These are phyloP conservation scores for Danaus melanippus DNA, from an alignment of 1,140 invertebrate species.

Conservation along the genomic window DNA sequence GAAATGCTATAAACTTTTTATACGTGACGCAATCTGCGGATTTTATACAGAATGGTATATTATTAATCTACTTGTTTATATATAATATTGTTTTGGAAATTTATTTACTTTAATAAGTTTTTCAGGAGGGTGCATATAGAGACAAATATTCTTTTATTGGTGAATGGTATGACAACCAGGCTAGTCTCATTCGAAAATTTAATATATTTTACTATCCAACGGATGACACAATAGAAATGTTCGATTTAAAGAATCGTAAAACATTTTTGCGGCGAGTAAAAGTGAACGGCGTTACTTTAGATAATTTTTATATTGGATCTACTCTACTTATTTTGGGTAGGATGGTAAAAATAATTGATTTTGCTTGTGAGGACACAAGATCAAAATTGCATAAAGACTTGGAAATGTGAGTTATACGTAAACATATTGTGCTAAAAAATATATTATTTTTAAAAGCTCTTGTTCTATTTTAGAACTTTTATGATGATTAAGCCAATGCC, in stretches of 20 bases:
- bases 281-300: slow-evolving; percentile 77
- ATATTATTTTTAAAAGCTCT: neutral
- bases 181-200: slow-evolving; percentile 80
- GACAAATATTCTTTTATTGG: slow-evolving; percentile 77
- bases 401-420: slow-evolving; percentile 71
- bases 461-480: slow-evolving; percentile 77
- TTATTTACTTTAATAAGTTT: slow-evolving; percentile 6
- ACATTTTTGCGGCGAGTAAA: slow-evolving; percentile 83
- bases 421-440: too few relatives aligned
- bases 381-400: slow-evolving; percentile 74
- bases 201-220: slow-evolving; percentile 81
- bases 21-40: too few relatives aligned
- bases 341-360: slow-evolving; percentile 84
- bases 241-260: slow-evolving; percentile 81
- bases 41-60: too few relatives aligned
- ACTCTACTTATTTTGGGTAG: slow-evolving; percentile 84
- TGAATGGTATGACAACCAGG: slow-evolving; percentile 88
- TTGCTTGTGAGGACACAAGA: slow-evolving; percentile 80
- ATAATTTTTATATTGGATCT: slow-evolving; percentile 84
- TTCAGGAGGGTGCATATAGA: slow-evolving; percentile 57
- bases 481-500: slow-evolving; percentile 82
- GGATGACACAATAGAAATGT: slow-evolving; percentile 86
- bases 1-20: too few relatives aligned
- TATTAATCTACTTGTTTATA: too few relatives aligned
- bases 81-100: too few relatives aligned